Conservation (phyloP, 2,113 vertebrate species). For the Columba livia region DNA sequence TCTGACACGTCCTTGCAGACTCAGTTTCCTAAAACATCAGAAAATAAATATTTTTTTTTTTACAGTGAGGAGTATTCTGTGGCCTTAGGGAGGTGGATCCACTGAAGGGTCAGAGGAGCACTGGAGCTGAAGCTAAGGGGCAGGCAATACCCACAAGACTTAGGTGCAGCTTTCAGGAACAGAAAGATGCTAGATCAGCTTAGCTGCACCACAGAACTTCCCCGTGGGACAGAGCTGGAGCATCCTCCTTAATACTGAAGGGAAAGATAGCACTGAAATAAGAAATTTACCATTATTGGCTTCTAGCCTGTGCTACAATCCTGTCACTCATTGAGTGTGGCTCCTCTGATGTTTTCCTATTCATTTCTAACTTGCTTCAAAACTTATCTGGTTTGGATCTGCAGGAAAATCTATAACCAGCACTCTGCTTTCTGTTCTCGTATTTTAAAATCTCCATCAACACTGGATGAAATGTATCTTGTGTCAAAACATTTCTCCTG, state of each 20-base stretch:
- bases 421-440: not conserved
- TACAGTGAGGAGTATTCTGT: not conserved
- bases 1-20: not conserved
- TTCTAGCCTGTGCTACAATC: not conserved
- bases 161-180: not conserved
- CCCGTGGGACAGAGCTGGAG: not conserved
- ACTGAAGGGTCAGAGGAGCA: not conserved
- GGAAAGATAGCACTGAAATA: not conserved
- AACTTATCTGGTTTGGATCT: not conserved
- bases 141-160: not conserved
- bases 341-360: not conserved
- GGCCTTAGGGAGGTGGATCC: not conserved
- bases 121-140: not conserved
- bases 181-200: not conserved
- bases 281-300: not conserved
- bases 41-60: not conserved
- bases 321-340: not conserved
- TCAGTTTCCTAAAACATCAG: not conserved
- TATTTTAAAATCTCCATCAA: not conserved
- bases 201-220: not conserved
- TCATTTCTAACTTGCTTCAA: not conserved
- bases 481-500: not conserved
- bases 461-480: not conserved
- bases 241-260: not conserved
- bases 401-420: not conserved